These are phyloP conservation scores for Cuculus canorus DNA, from an alignment of 2,797 vertebrate genomes.

Conservation along the genomic window DNA sequence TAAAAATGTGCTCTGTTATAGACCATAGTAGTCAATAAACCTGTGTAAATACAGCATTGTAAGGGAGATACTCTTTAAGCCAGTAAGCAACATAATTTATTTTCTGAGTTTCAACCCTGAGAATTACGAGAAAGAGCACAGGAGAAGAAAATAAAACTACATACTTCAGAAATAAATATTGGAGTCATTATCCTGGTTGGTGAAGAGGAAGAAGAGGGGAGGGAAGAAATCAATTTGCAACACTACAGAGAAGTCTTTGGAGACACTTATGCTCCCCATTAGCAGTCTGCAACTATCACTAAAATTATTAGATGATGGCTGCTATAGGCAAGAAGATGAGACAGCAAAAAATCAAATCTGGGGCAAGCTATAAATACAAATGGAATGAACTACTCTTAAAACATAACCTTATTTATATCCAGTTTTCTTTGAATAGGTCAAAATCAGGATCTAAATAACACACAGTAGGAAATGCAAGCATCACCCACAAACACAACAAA, in stretches of 20 bases:
- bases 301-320: slow-evolving; percentile 39
- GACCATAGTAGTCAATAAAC: neutral
- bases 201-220: neutral
- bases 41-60: neutral
- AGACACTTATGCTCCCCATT: slow-evolving; percentile 30
- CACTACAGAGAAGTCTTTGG: slow-evolving; percentile 1
- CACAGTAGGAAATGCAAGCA: neutral
- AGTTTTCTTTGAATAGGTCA: slow-evolving; percentile 9
- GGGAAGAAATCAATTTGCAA: slow-evolving; percentile 33
- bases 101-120: neutral
- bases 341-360: slow-evolving; percentile 31
- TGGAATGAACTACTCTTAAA: neutral
- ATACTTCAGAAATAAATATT: neutral
- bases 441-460: neutral
- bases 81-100: neutral
- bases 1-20: neutral
- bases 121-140: neutral
- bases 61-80: neutral
- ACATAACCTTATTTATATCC: neutral
- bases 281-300: slow-evolving; percentile 28
- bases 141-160: slow-evolving; percentile 1
- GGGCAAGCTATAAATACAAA: slow-evolving; percentile 58
- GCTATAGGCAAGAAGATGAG: slow-evolving; percentile 43
- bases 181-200: slow-evolving; percentile 18
- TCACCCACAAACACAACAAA: neutral